Conservation (phyloP, 2,888 invertebrate genomes). For the Artemia sp. region DNA sequence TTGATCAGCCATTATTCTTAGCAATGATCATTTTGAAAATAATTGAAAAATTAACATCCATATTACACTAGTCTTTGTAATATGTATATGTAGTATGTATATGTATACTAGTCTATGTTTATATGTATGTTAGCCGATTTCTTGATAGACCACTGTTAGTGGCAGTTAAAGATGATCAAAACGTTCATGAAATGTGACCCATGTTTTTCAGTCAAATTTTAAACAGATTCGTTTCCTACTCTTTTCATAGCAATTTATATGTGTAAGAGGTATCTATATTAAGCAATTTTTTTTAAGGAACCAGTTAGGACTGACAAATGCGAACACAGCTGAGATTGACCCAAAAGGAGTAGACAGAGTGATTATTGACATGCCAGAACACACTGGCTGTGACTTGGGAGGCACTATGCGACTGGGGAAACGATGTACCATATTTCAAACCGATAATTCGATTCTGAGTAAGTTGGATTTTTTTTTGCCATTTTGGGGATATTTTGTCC, state of each 20-base stretch:
- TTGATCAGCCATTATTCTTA: no score
- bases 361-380: slow-evolving; percentile 98
- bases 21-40: no score
- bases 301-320: slow-evolving; percentile 52
- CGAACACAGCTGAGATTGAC: slow-evolving; percentile 72
- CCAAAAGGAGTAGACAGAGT: slow-evolving; percentile 54
- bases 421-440: slow-evolving; percentile 62
- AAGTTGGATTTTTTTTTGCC: slow-evolving; percentile 17
- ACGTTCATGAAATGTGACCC: no score
- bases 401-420: slow-evolving; percentile 98
- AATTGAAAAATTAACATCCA: no score
- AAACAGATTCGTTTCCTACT: background rate
- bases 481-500: background rate
- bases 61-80: no score
- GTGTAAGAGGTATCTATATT: background rate
- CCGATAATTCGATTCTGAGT: slow-evolving; percentile 27
- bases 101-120: no score
- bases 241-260: slow-evolving; percentile 3
- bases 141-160: no score
- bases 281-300: slow-evolving; percentile 40
- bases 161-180: no score
- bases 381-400: slow-evolving; percentile 77
- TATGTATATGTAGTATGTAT: no score
- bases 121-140: no score
- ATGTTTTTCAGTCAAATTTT: background rate